Base-by-base conservation (phyloP, 23 tunicate genomes). In the Ascidia mentula region DNA sequence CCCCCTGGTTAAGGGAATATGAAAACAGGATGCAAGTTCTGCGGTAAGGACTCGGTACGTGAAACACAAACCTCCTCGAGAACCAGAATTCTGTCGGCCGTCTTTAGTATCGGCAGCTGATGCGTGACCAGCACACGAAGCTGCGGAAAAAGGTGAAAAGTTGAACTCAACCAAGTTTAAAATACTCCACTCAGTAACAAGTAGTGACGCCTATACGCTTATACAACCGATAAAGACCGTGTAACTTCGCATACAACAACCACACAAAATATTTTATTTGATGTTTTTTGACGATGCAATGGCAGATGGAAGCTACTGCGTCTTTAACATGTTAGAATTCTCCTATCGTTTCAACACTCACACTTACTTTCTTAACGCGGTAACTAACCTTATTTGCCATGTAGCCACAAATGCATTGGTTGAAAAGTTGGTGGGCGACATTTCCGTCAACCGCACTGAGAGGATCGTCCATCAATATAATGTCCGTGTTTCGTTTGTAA, bases 381-480 rank as follows among this genome's bases (percentile, higher is more conserved):
- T n/a, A n/a, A n/a, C n/a, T n/a, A 80, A 40, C 86, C 72, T 72
- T 53, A 5, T 53, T 28, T 9, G 73, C 78, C 85, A 92, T 22
- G 36, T 72, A 53, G 3, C 87, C 87, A 72, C 91, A 93, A 38
- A 92, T 92, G 75, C 98, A 92, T 24, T 87, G 37, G 20, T 80
- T 40, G 69, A 86, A 92, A 26, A 92, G 40, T 60, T 92, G 81
- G 38, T 84, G 40, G 8, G 91, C 99, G 42, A 95, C 99, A 26
- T 78, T 18, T 9, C 89, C 40, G 79, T 95, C 99, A 37, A 95
- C 92, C 8, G 99, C 99, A 53, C 91, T 79, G 37, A 95, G 84
- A 1, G 99, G 99, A 79, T 95, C 99, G 74, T 95, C 99, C 76
- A 95, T 31, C 31, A 95, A 72, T n/a, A 39, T 72, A 31, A 95